These are phyloP conservation scores for Watsonalla binaria DNA, from an alignment of 2,888 invertebrate genomes.

Conservation along the genomic window DNA sequence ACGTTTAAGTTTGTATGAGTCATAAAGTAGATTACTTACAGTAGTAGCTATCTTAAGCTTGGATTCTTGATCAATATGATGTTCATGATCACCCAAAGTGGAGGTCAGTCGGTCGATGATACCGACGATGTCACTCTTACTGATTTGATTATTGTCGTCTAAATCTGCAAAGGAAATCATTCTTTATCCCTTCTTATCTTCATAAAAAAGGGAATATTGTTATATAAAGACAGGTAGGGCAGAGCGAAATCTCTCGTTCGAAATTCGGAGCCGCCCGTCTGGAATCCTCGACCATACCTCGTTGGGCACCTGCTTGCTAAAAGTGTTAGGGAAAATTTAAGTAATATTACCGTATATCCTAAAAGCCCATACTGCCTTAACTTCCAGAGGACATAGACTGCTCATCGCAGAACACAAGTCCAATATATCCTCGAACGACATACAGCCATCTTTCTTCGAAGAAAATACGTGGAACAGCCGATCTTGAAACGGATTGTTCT, in stretches of 20 bases:
- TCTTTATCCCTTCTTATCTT: background rate
- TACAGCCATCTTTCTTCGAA: constrained; percentile 80
- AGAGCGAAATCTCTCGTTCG: no score
- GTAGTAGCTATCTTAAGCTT: constrained; percentile 76
- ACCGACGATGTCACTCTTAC: constrained; percentile 72
- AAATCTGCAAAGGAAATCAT: constrained; percentile 65
- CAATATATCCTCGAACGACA: constrained; percentile 88
- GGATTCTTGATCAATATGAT: constrained; percentile 52
- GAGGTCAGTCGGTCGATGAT: constrained; percentile 76
- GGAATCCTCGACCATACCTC: no score
- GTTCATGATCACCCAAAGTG: constrained; percentile 36
- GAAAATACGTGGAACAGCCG: constrained; percentile 87
- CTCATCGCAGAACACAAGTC: constrained; percentile 89
- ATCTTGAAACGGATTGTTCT: constrained; percentile 87
- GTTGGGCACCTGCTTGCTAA: no score
- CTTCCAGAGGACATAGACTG: constrained; percentile 82
- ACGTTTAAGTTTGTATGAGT: no score
- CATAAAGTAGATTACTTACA: no score
- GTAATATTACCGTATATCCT: constrained; percentile 82
- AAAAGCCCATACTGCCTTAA: constrained; percentile 89
- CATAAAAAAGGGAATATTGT: background rate
- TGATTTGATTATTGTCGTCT: constrained; percentile 80
- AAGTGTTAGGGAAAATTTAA: background rate
- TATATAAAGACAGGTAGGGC: no score
- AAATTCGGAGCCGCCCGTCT: background rate